phyloP scores from a whole-genome alignment of 2,113 vertebrate species.

The Urocolius indicus region DNA sequence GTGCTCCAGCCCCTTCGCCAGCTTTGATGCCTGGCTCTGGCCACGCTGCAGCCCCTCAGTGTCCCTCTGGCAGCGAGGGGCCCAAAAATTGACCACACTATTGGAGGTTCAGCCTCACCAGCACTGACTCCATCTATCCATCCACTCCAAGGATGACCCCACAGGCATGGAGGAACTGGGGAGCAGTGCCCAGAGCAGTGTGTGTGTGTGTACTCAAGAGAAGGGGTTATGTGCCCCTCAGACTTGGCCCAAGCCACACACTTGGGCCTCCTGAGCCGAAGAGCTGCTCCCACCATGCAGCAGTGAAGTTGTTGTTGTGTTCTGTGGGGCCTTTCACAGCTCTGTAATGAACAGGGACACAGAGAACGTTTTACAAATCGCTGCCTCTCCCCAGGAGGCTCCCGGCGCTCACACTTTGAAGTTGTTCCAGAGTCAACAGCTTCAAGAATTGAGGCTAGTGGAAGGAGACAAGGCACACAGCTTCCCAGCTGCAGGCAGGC shows the following conservation, averaged over 20 bases:
- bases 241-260: background rate
- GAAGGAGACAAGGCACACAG: background rate
- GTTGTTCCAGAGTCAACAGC: background rate
- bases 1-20: too few relatives aligned
- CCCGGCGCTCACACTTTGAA: background rate
- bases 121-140: background rate
- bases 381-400: background rate
- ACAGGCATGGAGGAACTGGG: rapidly evolving
- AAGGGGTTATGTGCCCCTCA: background rate
- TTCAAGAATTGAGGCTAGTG: background rate
- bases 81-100: too few relatives aligned
- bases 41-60: too few relatives aligned
- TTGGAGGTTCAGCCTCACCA: too few relatives aligned
- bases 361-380: background rate
- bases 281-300: background rate
- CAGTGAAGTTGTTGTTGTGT: background rate
- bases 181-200: background rate
- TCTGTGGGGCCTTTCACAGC: background rate
- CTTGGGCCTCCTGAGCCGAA: rapidly evolving
- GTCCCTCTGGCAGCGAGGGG: too few relatives aligned
- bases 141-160: rapidly evolving
- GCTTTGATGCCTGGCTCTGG: too few relatives aligned
- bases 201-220: too few relatives aligned
- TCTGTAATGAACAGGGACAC: background rate
- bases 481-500: background rate